These are phyloP conservation scores for Mugil cephalus DNA, from an alignment of 2,113 vertebrate genomes.

Conservation along the genomic window DNA sequence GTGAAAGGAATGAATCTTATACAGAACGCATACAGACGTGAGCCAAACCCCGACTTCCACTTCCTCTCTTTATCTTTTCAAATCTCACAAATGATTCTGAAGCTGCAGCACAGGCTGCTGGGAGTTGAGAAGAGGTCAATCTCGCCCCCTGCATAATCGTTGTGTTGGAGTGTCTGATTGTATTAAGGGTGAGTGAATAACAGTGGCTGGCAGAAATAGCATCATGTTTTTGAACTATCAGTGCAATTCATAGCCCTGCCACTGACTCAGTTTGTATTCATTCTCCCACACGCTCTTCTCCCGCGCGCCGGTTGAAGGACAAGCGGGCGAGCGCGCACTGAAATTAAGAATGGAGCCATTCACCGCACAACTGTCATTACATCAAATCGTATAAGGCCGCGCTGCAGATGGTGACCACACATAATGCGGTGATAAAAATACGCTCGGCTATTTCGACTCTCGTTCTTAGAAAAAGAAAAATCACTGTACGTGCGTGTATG, in stretches of 20 bases:
- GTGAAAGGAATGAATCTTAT: not conserved
- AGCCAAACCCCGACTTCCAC: too few species aligned
- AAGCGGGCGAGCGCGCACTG: not conserved
- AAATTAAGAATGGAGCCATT: conserved; percentile 62
- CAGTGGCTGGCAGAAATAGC: conserved; percentile 77
- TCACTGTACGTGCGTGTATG: too few species aligned
- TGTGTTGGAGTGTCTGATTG: conserved; percentile 79
- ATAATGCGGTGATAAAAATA: not conserved
- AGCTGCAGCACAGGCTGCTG: conserved; percentile 56
- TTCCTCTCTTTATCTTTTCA: conserved; percentile 23
- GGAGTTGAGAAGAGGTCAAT: conserved; percentile 73
- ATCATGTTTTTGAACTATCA: conserved; percentile 76
- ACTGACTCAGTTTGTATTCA: conserved; percentile 76
- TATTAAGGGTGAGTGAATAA: conserved; percentile 80
- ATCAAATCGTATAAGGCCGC: conserved; percentile 26
- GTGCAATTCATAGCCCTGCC: conserved; percentile 65
- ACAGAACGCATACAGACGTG: not conserved
- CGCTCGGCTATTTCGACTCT: conserved; percentile 10
- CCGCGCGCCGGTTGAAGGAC: conserved; percentile 61
- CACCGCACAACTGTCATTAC: conserved; percentile 25
- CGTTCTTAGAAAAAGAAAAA: too few species aligned
- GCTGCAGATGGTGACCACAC: conserved; percentile 5
- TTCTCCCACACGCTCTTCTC: conserved; percentile 67
- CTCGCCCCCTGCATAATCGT: conserved; percentile 69
- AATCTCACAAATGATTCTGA: conserved; percentile 51